Evolutionary conservation across 2,797 vertebrate genomes (phyloP), one percentile per base, ranked within the genome.

Genomic region (Myripristis murdjan): DNA sequence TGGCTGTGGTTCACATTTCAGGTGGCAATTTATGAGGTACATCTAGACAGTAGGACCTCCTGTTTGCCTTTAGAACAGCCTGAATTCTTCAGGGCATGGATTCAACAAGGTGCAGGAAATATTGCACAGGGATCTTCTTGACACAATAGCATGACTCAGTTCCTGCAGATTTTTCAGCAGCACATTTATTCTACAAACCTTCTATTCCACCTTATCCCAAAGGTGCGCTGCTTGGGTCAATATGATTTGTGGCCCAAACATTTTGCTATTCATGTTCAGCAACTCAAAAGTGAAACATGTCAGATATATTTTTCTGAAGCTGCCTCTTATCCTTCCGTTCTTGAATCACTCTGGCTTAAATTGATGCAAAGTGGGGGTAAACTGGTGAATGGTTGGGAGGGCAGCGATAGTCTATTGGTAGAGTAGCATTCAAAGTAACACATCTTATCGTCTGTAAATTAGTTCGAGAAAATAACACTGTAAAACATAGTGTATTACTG

Each of bases 381-480:
- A 5, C 31, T 53, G 51, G 51, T n/a, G 51, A 53, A 28, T 16
- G 26, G n/a, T 4, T 53, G 24, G 16, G 16, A 6, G 31, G 51
- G 15, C 12, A 14, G 39, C 3, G 15, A 41, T 14, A 41, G 14
- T 15, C 15, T 14, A 15, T 12, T 2, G 33, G 1, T 35, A 51
- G 24, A 5, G 7, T 31, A 24, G 48, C 5, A 6, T 52, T 23
- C 26, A 81, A 73, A 63, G 59, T 49, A 76, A 77, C 60, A 70
- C 64, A 75, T 69, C 44, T 54, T 65, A 60, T 24, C 65, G 61
- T 70, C 55, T 43, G 54, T 70, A 72, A 75, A 83, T 87, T 68
- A 77, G 48, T 70, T 77, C 71, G 56, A 55, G 54, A 75, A 66
- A 65, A 70, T 56, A 82, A 54, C 43, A 51, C 41, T 14, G 48